A percentile compares a stretch with the other conserved stretches of the same genome.
These are phyloP conservation scores for Diaprepes abbreviatus DNA, from an alignment of 2,888 invertebrate species.

Conservation along the genomic window DNA sequence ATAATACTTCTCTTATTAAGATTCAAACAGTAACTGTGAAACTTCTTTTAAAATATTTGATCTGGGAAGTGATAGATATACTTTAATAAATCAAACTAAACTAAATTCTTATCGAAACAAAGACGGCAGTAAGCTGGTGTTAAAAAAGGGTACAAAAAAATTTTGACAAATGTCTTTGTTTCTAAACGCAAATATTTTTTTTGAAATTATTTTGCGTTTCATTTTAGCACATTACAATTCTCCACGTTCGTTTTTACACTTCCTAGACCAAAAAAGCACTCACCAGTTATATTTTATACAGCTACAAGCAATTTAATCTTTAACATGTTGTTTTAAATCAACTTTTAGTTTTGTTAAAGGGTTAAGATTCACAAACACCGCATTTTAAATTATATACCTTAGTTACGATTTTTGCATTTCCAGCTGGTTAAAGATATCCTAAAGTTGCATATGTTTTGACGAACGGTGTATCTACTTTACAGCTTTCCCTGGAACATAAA, in stretches of 20 bases:
- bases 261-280: not conserved
- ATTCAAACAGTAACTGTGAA: too few species aligned
- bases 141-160: too few species aligned
- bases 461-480: conserved; percentile 90
- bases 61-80: too few species aligned
- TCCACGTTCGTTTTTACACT: not conserved
- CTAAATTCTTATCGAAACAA: too few species aligned
- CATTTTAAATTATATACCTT: not conserved
- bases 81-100: too few species aligned
- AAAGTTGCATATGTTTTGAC: conserved; percentile 95
- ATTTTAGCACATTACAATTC: not conserved
- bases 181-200: too few species aligned
- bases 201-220: too few species aligned
- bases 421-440: conserved; percentile 85
- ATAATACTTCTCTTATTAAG: too few species aligned
- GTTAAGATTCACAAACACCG: not conserved
- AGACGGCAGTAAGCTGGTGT: too few species aligned
- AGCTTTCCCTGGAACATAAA: conserved; percentile 83
- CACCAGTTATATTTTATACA: not conserved
- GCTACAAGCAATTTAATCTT: not conserved
- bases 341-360: not conserved
- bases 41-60: too few species aligned
- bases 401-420: not conserved
- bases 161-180: too few species aligned
- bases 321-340: not conserved